Evolutionary conservation across 2,797 vertebrate genomes (phyloP), one percentile per base, ranked within the genome.

Genomic region (Phrynocephalus guinanensis): DNA sequence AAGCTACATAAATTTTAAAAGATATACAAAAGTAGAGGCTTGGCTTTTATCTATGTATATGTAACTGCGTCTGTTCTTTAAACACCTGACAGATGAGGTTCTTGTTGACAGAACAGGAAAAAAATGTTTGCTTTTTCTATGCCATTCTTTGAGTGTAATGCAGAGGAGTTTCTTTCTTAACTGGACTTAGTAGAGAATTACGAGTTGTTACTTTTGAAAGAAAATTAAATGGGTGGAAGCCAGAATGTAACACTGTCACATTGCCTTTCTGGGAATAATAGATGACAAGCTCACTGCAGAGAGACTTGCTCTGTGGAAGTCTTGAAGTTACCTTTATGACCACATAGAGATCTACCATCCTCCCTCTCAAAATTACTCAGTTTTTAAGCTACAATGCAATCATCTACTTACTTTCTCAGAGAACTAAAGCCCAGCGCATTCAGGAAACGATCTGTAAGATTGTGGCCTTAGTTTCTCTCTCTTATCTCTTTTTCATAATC

Each of bases 211-310:
- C 73, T 68, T 67, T 71, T 66, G 33, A 38, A 26, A 1, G 60
- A 16, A 1, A 11, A 26, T 1, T 28, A 24, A 33, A 30, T 30
- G 30, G 13, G 72, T 20, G 4, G 44, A 44, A 76, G 44, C 67
- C 28, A 20, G 77, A 38, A 0, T 6, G 1, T n/a, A 10, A 81
- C 52, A 78, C 26, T 70, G 73, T 6, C 70, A 67, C 87, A 67
- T 44, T 86, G 87, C 28, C 16, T 44, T 1, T 1, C 0, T 16
- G 38, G 63, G 48, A 52, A 56, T 3, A 0, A 2, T 0, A 30
- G 33, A 63, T 6, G 9, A 71, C 71, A 56, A 84, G 52, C 1
- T 52, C 24, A 28, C 66, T 73, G 70, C 24, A 22, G 83, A 33
- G 11, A 44, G 26, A 5, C 20, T n/a, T n/a, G 6, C 60, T 75